These are phyloP conservation scores for Bombus confusus DNA, from an alignment of 1,140 invertebrate genomes.

Conservation along the genomic window DNA sequence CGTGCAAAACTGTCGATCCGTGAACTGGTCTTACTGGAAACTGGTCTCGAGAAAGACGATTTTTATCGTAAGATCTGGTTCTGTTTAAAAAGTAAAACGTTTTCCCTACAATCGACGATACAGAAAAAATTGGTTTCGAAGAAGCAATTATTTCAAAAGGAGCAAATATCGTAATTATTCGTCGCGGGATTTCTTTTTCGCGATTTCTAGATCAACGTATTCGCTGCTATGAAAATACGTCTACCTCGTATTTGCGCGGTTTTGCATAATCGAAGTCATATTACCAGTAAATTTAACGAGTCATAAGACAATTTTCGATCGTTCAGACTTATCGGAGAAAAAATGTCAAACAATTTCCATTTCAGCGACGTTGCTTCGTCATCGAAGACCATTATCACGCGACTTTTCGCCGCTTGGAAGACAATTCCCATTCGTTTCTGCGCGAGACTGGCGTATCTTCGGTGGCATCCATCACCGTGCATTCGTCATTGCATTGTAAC, in stretches of 20 bases:
- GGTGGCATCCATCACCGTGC: background rate
- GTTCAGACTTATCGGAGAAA: background rate
- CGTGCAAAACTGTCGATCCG: background rate
- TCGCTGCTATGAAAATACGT: too few species aligned
- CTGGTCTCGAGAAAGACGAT: background rate
- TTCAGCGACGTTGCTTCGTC: background rate
- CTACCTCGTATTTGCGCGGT: too few species aligned
- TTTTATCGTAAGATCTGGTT: background rate
- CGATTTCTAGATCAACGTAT: too few species aligned
- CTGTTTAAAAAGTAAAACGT: background rate
- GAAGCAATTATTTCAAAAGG: background rate
- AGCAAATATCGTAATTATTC: background rate
- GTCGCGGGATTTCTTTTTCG: too few species aligned
- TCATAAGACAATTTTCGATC: too few species aligned
- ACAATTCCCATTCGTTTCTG: background rate
- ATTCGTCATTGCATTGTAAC: background rate
- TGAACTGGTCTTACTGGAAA: slow-evolving; percentile 52
- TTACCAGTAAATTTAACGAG: too few species aligned
- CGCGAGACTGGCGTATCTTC: background rate
- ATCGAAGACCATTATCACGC: background rate
- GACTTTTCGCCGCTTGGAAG: background rate
- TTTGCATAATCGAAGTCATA: too few species aligned
- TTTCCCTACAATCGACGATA: background rate
- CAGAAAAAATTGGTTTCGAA: background rate
- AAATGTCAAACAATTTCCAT: background rate